Conservation (phyloP, 2,888 invertebrate genomes). For the Cephus sareptanus region DNA sequence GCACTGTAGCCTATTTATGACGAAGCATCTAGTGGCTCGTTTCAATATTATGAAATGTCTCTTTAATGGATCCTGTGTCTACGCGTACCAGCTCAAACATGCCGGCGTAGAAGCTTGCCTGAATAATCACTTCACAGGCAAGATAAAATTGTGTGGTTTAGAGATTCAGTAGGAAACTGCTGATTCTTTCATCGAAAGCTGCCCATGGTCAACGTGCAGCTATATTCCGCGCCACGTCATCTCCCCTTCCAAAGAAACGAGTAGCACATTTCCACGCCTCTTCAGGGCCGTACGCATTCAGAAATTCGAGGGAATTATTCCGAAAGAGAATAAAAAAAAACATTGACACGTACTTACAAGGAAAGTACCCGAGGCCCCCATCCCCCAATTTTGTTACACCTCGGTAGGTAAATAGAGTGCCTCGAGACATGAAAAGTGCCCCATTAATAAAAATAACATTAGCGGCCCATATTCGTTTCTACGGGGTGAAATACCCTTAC, state of each 20-base stretch:
- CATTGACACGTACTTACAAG: not conserved
- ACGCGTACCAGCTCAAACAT: not conserved
- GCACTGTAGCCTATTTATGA: not conserved
- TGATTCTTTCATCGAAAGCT: conserved; percentile 9
- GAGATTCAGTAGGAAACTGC: conserved; percentile 4
- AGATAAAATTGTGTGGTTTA: not conserved
- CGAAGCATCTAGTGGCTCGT: not conserved
- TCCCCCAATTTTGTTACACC: too few relatives aligned
- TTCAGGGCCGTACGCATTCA: conserved; percentile 1
- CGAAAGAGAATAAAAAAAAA: not conserved
- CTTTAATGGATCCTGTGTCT: not conserved
- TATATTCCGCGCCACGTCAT: conserved; percentile 22
- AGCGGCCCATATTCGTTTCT: too few relatives aligned
- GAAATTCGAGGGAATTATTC: not conserved
- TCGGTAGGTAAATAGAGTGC: too few relatives aligned
- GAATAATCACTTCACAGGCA: not conserved
- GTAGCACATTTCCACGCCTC: conserved; percentile 13
- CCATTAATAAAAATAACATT: too few relatives aligned
- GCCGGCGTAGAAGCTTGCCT: not conserved
- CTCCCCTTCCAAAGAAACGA: conserved; percentile 14
- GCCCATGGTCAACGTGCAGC: conserved; percentile 6
- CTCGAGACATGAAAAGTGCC: too few relatives aligned
- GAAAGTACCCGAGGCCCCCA: too few relatives aligned
- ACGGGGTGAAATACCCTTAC: too few relatives aligned
- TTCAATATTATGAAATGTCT: not conserved